Evolutionary conservation across 1,140 invertebrate species (phyloP).

Genomic region (Aphis gossypii): DNA sequence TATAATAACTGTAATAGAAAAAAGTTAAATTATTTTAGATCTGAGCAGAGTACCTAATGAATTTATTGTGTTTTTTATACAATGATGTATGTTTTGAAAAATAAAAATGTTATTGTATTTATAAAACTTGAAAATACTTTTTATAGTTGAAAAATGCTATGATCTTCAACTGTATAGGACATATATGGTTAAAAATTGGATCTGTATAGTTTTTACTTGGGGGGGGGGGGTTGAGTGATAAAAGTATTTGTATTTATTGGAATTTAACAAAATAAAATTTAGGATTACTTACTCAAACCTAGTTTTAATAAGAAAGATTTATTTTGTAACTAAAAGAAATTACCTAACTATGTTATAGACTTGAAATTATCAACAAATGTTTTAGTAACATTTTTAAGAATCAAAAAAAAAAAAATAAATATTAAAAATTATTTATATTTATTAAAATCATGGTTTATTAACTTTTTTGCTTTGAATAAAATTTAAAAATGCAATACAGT

Average conservation of each 20-base stretch:
- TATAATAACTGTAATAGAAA: background rate
- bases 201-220: background rate
- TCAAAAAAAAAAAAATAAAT: too few relatives aligned
- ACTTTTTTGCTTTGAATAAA: background rate
- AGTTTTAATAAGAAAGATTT: background rate
- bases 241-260: background rate
- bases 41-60: background rate
- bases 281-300: background rate
- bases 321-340: background rate
- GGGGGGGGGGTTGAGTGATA: background rate
- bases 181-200: background rate
- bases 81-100: background rate
- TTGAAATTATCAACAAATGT: background rate
- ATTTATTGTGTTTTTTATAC: background rate
- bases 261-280: background rate
- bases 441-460: background rate
- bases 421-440: background rate
- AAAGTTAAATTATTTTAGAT: background rate
- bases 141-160: background rate
- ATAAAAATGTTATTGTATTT: background rate
- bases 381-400: background rate
- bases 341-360: background rate
- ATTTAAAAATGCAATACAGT: background rate
- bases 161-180: too few relatives aligned
- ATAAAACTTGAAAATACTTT: too few relatives aligned